Evolutionary conservation across 2,113 vertebrate species (phyloP).

Genomic region (Indicator maculatus): DNA sequence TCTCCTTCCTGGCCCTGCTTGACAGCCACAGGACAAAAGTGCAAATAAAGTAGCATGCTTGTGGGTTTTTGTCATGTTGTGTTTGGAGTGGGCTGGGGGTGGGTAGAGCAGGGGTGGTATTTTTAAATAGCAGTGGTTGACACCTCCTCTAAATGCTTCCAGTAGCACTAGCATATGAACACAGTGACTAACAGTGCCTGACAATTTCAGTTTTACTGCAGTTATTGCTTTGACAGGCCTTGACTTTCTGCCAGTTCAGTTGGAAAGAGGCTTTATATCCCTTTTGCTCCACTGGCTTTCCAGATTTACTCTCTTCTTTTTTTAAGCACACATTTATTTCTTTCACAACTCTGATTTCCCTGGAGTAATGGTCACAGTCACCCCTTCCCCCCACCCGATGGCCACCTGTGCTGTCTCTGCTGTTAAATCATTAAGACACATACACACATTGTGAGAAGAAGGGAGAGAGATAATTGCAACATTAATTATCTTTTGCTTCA

Average conservation of each 20-base stretch:
- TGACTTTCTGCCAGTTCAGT: constrained; percentile 52
- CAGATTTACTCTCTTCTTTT: neutral
- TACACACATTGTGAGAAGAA: neutral
- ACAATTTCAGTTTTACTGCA: constrained; percentile 45
- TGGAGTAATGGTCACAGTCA: neutral
- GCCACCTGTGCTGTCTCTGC: neutral
- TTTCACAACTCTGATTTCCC: neutral
- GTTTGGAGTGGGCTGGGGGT: neutral
- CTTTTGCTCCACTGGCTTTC: constrained; percentile 32
- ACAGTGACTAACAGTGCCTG: constrained; percentile 45
- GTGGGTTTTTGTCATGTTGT: neutral
- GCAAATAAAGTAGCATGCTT: neutral
- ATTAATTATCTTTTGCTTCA: neutral
- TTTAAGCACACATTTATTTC: neutral
- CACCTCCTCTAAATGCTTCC: constrained; percentile 46
- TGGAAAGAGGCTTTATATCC: constrained; percentile 38
- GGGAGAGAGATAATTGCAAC: neutral
- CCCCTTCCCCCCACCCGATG: neutral
- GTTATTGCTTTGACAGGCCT: constrained; percentile 56
- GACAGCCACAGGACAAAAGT: neutral
- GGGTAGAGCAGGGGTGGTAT: neutral
- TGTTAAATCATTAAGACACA: neutral
- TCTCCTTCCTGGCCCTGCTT: neutral
- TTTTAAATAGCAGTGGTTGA: constrained; percentile 16
- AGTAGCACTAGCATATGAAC: constrained; percentile 5